Base-by-base conservation (phyloP, 2,888 invertebrate genomes). In the Malthinus seriepunctatus region DNA sequence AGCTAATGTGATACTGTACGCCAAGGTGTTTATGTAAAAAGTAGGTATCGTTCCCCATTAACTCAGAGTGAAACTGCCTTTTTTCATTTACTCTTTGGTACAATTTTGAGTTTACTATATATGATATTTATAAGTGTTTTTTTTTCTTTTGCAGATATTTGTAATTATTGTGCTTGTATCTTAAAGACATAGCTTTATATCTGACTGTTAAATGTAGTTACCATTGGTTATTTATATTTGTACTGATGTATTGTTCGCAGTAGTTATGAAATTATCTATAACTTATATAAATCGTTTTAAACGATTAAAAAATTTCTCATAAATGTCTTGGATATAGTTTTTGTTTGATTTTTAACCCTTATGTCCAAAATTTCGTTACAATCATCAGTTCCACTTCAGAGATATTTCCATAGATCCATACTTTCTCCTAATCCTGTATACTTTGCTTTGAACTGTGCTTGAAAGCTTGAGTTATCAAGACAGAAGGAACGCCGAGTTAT, bases 161-260 rank as follows among this genome's bases (percentile, higher is more conserved):
- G 31, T 60, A 45, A 15, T 48, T 39, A 37, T 53, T 47, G 51
- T 61, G 61, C 57, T 61, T 61, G 44, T 51, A 50, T 61, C 37
- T 49, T 32, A 57, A 56, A 49, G 57, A 63, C 58, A 51, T 47
- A 63, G 60, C 59, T 57, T 64, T 65, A 62, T 63, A 49, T 57
- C 60, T 67, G 67, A 68, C 67, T 68, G 68, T 67, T 68, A 32
- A 53, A 63, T 55, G 56, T 60, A 67, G 68, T 68, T 67, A 68
- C 68, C 66, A 63, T 63, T 67, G 66, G 57, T 54, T 61, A 57
- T 61, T 61, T 61, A 63, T 61, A 65, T 64, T 66, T 68, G 67
- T 66, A 68, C 67, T 65, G 64, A 67, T 64, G 60, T 66, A 62
- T 62, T 63, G 63, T 62, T 64, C 56, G 57, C 45, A 37, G 32